These are phyloP conservation scores for Boleophthalmus pectinirostris DNA, from an alignment of 2,113 vertebrate genomes.

Conservation along the genomic window DNA sequence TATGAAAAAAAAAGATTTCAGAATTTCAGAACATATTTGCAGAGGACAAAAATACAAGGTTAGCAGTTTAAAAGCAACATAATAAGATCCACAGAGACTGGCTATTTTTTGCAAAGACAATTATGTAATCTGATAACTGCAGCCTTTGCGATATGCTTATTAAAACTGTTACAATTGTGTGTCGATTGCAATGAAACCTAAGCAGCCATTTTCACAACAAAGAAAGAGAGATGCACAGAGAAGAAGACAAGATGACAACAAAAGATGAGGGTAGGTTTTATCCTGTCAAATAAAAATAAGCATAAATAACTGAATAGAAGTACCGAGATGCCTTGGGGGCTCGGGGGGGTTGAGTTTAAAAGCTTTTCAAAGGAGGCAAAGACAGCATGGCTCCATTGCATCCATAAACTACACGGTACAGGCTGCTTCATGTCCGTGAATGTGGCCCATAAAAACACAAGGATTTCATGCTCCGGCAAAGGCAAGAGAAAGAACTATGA, in stretches of 20 bases:
- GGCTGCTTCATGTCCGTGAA: not conserved
- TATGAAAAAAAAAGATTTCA: too few species aligned
- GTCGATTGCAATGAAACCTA: not conserved
- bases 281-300: slow-evolving; percentile 17
- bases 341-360: slow-evolving; percentile 9
- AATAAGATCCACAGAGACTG: not conserved
- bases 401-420: not conserved
- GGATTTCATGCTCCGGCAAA: not conserved
- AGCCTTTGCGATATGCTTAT: not conserved
- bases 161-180: not conserved
- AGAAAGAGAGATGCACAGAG: slow-evolving; percentile 6
- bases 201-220: slow-evolving; percentile 11
- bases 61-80: not conserved
- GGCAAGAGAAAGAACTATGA: not conserved
- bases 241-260: not conserved
- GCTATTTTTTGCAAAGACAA: not conserved
- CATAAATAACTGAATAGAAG: slow-evolving; percentile 22
- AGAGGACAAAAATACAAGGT: not conserved
- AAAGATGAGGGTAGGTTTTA: slow-evolving; percentile 7
- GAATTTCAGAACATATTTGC: not conserved
- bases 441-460: not conserved
- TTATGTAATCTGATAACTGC: not conserved
- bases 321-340: slow-evolving; percentile 1
- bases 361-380: not conserved
- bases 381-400: not conserved